phyloP scores from a whole-genome alignment of 2,113 vertebrate genomes.

The Corythaixoides concolor region DNA sequence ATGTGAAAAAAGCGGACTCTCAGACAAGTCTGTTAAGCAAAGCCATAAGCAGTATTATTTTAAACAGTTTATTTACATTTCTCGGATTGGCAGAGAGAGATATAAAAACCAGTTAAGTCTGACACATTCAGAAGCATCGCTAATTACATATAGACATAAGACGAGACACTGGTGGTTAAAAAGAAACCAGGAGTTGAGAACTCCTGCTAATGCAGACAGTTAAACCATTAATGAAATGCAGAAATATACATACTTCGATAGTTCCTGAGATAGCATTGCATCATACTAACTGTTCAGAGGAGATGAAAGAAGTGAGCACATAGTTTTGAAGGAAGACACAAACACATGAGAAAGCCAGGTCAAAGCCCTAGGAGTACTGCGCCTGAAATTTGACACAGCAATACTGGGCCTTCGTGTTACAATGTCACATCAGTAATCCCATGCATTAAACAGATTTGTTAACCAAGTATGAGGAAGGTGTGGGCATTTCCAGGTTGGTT shows the following conservation, averaged over 20 bases:
- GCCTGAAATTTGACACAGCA: background rate
- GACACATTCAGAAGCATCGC: constrained; percentile 41
- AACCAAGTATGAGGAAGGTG: background rate
- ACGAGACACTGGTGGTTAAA: constrained; percentile 13
- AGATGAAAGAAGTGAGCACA: background rate
- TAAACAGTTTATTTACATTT: constrained; percentile 78
- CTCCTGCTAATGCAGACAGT: background rate
- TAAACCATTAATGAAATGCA: constrained; percentile 42
- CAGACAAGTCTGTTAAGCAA: constrained; percentile 5
- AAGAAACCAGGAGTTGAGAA: background rate
- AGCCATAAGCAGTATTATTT: constrained; percentile 35
- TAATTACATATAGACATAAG: constrained; percentile 46
- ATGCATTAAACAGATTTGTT: background rate
- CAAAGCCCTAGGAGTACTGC: background rate
- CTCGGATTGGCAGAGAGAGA: constrained; percentile 40
- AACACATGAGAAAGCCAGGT: background rate
- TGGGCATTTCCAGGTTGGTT: background rate
- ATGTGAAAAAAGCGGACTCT: background rate
- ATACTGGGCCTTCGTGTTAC: background rate
- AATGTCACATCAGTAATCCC: background rate
- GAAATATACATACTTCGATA: constrained; percentile 46
- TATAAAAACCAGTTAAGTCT: constrained; percentile 55
- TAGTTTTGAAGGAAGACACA: constrained; percentile 5
- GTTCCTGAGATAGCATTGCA: constrained; percentile 32
- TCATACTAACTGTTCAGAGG: background rate